Evolutionary conservation across 2,888 invertebrate genomes (phyloP).

Genomic region (Agrenia bidenticulata): DNA sequence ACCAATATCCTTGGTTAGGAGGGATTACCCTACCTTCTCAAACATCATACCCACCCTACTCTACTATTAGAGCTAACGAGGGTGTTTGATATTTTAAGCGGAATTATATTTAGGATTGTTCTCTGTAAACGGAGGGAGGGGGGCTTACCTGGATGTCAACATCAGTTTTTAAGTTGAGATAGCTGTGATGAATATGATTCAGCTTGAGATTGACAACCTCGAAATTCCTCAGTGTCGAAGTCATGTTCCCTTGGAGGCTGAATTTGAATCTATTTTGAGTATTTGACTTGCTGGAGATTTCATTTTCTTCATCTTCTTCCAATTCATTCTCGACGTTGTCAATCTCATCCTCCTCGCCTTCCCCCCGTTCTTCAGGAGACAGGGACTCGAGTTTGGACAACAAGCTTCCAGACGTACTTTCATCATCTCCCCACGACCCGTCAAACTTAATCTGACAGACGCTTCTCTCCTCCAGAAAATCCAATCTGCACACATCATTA

Average conservation of each 20-base stretch:
- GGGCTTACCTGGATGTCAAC: slow-evolving; percentile 52
- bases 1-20: background rate
- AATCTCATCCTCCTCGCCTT: slow-evolving; percentile 56
- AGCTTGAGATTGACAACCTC: slow-evolving; percentile 37
- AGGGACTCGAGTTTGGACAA: slow-evolving; percentile 36
- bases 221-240: slow-evolving; percentile 30
- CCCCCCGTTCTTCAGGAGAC: slow-evolving; percentile 50
- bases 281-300: slow-evolving; percentile 9
- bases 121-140: no score
- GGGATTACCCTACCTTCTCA: background rate
- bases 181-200: slow-evolving; percentile 42
- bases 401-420: slow-evolving; percentile 47
- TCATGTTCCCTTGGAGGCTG: slow-evolving; percentile 30
- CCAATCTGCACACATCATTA: slow-evolving; percentile 32
- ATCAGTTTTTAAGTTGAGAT: slow-evolving; percentile 49
- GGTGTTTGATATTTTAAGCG: no score
- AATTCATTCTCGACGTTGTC: slow-evolving; percentile 35
- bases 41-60: no score
- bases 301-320: slow-evolving; percentile 6
- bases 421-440: slow-evolving; percentile 45
- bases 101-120: no score
- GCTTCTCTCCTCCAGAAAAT: slow-evolving; percentile 32
- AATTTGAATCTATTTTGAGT: slow-evolving; percentile 33
- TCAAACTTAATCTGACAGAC: slow-evolving; percentile 45
- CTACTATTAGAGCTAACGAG: no score